These are phyloP conservation scores for Australoheros facetus DNA, from an alignment of 2,797 vertebrate genomes.

Conservation along the genomic window DNA sequence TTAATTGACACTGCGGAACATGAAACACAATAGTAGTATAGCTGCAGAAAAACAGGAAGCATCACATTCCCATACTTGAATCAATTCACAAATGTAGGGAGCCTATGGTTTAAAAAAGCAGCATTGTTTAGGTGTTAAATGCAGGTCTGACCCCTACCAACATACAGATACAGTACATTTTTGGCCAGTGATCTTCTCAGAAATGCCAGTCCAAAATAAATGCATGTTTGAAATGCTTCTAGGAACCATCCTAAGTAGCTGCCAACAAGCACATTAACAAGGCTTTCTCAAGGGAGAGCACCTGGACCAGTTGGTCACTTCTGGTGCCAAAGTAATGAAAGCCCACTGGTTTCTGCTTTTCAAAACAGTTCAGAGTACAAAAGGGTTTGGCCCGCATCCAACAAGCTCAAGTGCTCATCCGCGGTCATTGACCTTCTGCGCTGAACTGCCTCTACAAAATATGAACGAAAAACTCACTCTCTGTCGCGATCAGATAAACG, in stretches of 20 bases:
- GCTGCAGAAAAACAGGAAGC: conserved; percentile 72
- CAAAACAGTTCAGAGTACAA: conserved; percentile 25
- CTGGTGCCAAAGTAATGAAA: conserved; percentile 36
- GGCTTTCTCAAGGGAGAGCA: conserved; percentile 49
- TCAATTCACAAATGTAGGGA: conserved; percentile 48
- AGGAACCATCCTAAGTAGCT: conserved; percentile 14
- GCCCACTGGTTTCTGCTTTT: background rate
- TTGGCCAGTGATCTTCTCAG: conserved; percentile 45
- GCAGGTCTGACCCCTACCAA: conserved; percentile 30
- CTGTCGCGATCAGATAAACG: background rate
- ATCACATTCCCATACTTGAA: conserved; percentile 46
- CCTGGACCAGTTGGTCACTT: conserved; percentile 24
- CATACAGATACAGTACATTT: conserved; percentile 47
- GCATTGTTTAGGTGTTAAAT: conserved; percentile 61
- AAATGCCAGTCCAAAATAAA: conserved; percentile 42
- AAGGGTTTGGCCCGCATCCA: conserved; percentile 37
- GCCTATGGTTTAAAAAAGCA: conserved; percentile 22
- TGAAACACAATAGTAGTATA: conserved; percentile 52
- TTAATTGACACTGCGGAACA: conserved; percentile 45
- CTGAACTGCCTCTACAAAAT: background rate
- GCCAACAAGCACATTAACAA: conserved; percentile 18
- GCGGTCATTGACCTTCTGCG: conserved; percentile 43
- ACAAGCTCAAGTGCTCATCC: conserved; percentile 13
- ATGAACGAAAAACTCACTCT: background rate
- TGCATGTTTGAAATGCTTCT: conserved; percentile 12